Base-by-base conservation (phyloP, 2,797 vertebrate genomes). In the Gadopsis marmoratus region DNA sequence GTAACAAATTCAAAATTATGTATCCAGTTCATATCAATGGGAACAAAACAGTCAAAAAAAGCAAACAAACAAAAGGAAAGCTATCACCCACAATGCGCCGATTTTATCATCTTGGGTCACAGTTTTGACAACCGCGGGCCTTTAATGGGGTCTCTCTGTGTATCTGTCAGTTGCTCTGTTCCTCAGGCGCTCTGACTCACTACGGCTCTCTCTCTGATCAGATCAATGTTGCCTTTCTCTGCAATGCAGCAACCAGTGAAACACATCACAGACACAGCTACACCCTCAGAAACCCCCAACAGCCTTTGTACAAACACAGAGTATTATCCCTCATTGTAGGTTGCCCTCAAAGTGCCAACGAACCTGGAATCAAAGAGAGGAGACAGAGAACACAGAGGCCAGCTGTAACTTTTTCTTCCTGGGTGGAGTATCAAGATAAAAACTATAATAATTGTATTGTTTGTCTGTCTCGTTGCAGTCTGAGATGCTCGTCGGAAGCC, bases 201-300 rank as follows among this genome's bases (percentile, higher is more conserved):
- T 81, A 83, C 74, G 17, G 76, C 81, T 82, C 70, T 62, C 80
- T 77, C 86, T 90, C 86, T 91, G 89, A 93, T 93, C 91, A 91
- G 90, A 94, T 94, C 93, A 94, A 92, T 93, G 92, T 92, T 91
- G 83, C 71, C 79, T 90, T 86, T 90, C 89, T 79, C 92, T 92
- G 91, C 92, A 92, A 89, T 92, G 91, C 91, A 94, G 91, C 87
- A 92, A 82, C 84, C 88, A 76, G 86, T 79, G 82, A 82, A 89
- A 92, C 82, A 88, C 85, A 90, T 91, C 91, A 89, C 84, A 91
- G 78, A 74, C 85, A 83, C 79, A 76, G 74, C 79, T 81, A 84
- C 79, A 90, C 79, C 86, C 78, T 67, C 68, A 75, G 86, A 87
- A 68, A 87, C 80, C 76, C 86, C 81, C 74, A 81, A 69, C 75